Evolutionary conservation across 2,113 vertebrate species (phyloP), one percentile per base, ranked within the genome.

Genomic region (Dasypus novemcinctus): DNA sequence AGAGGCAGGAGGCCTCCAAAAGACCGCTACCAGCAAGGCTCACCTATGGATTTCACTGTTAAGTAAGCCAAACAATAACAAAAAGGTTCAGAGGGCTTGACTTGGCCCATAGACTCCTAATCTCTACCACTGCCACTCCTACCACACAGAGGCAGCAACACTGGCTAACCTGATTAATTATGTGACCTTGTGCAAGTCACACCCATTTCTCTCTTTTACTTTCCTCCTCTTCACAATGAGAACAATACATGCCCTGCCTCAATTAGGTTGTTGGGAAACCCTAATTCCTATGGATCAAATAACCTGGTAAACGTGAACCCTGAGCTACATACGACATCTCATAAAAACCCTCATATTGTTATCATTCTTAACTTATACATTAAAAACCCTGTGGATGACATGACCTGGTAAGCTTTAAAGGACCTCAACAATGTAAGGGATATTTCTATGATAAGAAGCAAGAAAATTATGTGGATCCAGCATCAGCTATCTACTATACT

Each of bases 101-200:
- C 31, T 23, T 59, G 2, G 33, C 6, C 59, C 43, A 23, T 1
- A 14, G 12, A 21, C 8, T 11, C 18, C 7, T 36, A 59, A 0
- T 68, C 52, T 21, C 29, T 23, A 69, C 36, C 8, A 87, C 23
- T 25, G 61, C 23, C 23, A 20, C 9, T 13, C 18, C 2, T 25
- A 36, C 1, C 1, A 4, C 1, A 10, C 0, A 64, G 33, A 76
- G 2, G 21, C 3, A 38, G 12, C 10, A 33, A 59, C 31, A 54
- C 2, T 2, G 11, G 5, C 10, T 81, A n/a, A n/a, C n/a, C n/a
- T n/a, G 4, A 84, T 1, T 8, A 69, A 7, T 54, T 80, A 68
- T 1, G 2, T 13, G 31, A 78, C 81, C 46, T 78, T 59, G 59
- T 27, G 17, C 4, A 79, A 75, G 25, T 75, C 12, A 79, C 1